These are phyloP conservation scores for Alligator mississippiensis DNA, from an alignment of 2,113 vertebrate genomes.

Conservation along the genomic window DNA sequence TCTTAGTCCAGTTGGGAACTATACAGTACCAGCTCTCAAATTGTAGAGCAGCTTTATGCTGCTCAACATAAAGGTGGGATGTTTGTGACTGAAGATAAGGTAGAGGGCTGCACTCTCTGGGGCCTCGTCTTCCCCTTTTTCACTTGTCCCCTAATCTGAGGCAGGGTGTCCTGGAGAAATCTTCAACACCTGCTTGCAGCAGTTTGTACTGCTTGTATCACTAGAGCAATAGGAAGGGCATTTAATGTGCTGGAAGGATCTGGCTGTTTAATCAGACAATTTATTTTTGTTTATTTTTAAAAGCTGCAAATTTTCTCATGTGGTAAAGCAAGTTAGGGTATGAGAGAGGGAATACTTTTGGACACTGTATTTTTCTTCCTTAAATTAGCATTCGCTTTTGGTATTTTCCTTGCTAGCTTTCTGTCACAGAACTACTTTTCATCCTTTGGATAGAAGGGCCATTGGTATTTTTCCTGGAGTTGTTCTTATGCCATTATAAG, in stretches of 20 bases:
- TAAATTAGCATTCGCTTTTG: fast-evolving
- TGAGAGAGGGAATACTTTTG: neutral
- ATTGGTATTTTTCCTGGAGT: neutral
- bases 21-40: too few species aligned
- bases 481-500: neutral
- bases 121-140: too few species aligned
- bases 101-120: too few species aligned
- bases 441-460: neutral
- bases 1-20: too few species aligned
- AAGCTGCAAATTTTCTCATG: neutral
- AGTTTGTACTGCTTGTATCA: too few species aligned
- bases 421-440: neutral
- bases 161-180: too few species aligned
- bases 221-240: too few species aligned
- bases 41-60: too few species aligned
- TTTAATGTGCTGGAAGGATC: fast-evolving
- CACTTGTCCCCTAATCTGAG: too few species aligned
- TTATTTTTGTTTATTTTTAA: neutral
- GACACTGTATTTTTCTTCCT: neutral
- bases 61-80: too few species aligned
- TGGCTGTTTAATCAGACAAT: neutral
- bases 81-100: too few species aligned
- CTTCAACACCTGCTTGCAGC: too few species aligned
- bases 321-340: neutral
- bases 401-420: neutral